These are phyloP conservation scores for Myocastor coypus DNA, from an alignment of 2,113 vertebrate genomes.

Conservation along the genomic window DNA sequence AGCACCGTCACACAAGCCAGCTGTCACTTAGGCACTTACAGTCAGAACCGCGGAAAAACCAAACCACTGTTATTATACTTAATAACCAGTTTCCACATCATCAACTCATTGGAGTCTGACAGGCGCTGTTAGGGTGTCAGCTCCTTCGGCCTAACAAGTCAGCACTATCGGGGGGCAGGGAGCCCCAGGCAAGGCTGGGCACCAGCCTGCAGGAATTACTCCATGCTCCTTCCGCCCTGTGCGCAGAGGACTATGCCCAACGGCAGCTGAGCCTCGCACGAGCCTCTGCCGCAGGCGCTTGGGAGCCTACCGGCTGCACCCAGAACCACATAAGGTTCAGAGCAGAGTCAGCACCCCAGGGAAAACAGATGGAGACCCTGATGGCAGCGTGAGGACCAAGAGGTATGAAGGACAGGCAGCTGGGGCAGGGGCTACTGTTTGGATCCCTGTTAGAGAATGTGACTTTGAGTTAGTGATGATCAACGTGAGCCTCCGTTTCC, in stretches of 20 bases:
- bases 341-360: not conserved
- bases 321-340: too few species aligned
- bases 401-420: not conserved
- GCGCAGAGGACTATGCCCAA: slow-evolving; percentile 23
- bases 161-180: not conserved
- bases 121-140: slow-evolving; percentile 80
- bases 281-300: not conserved
- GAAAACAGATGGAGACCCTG: not conserved
- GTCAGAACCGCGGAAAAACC: slow-evolving; percentile 79
- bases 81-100: slow-evolving; percentile 86
- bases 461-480: not conserved
- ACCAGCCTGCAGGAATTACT: not conserved
- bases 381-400: not conserved
- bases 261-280: not conserved
- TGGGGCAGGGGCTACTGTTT: not conserved
- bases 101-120: slow-evolving; percentile 81
- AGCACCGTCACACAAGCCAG: slow-evolving; percentile 58
- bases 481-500: not conserved
- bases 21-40: slow-evolving; percentile 83
- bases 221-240: not conserved
- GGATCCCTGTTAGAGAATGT: too few species aligned
- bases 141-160: slow-evolving; percentile 76
- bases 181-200: not conserved
- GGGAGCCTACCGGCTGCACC: not conserved
- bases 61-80: slow-evolving; percentile 85